Base-by-base conservation (phyloP, 2,113 vertebrate species). In the Malurus melanocephalus region DNA sequence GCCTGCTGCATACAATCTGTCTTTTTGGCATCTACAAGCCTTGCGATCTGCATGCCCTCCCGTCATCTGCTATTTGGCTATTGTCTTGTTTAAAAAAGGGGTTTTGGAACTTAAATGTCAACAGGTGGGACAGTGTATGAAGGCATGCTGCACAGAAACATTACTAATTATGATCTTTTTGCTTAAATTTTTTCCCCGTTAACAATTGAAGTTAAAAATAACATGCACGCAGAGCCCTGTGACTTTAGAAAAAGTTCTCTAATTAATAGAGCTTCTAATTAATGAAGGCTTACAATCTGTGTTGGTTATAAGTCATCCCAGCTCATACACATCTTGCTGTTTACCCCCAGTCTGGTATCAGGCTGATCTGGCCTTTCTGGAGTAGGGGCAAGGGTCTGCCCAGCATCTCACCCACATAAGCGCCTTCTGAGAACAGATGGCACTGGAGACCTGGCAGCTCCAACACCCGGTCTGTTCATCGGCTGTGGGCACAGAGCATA, bases 51-150 rank as follows among this genome's bases (percentile, higher is more conserved):
- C 75, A 88, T 53, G 72, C 45, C 66, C 90, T 88, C 48, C 57
- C 27, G 14, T 95, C 88, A 59, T 90, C 83, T 88, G 72, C 43
- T 71, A 55, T 90, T 93, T 76, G 62, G 38, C 60, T 80, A 76
- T 68, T 93, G 72, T 88, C 77, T 90, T 75, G 19, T 88, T 96
- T 71, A 67, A 92, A 87, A 92, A 55, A 78, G 19, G 11, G n/a
- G 66, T 93, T 93, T 87, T 90, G 45, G 69, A 95, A 93, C 64
- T 93, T 88, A 87, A 92, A 91, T 80, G 53, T 85, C 90, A 95
- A 90, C 67, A 93, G 83, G 90, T 92, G 65, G 91, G 75, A 57
- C 56, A 72, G 57, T 61, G 23, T 67, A 90, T 59, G 56, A 84
- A 94, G 62, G 42, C 38, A 91, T 45, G 75, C 22, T 49, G 79